A percentile compares a stretch with the other conserved stretches of the same genome.
phyloP scores from a whole-genome alignment of 1,140 invertebrate genomes.

The Dreissena rostriformis region DNA sequence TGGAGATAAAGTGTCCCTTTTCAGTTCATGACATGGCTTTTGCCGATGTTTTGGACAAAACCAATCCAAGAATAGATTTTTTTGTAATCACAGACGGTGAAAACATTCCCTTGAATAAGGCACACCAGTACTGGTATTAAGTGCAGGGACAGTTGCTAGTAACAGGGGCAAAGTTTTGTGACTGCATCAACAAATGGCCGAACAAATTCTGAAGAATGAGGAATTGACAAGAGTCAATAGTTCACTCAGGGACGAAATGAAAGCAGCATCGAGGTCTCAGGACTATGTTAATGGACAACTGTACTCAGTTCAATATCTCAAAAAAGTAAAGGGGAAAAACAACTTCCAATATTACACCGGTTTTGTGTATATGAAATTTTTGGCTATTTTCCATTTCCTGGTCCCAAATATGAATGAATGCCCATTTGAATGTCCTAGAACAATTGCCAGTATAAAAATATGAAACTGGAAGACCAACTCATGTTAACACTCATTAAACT shows the following conservation, averaged over 20 bases:
- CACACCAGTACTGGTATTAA: conserved; percentile 19
- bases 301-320: neutral
- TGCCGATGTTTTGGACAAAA: neutral
- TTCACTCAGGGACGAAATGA: neutral
- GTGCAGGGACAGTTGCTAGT: conserved; percentile 33
- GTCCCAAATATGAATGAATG: conserved; percentile 27
- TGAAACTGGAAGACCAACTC: conserved; percentile 6
- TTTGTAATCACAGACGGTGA: neutral
- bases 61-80: neutral
- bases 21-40: neutral
- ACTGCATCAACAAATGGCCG: conserved; percentile 14
- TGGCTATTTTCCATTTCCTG: conserved; percentile 26
- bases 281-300: no score
- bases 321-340: no score
- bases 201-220: conserved; percentile 12
- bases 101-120: conserved; percentile 7
- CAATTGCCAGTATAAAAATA: conserved; percentile 2
- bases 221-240: neutral
- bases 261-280: neutral
- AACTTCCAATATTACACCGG: conserved; percentile 5
- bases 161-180: conserved; percentile 31
- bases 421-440: neutral
- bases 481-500: conserved; percentile 8
- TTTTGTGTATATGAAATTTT: conserved; percentile 1
- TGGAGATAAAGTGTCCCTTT: conserved; percentile 3